Evolutionary conservation across 1,140 invertebrate species (phyloP), one percentile per base, ranked within the genome.

Genomic region (Micrasema longulum): DNA sequence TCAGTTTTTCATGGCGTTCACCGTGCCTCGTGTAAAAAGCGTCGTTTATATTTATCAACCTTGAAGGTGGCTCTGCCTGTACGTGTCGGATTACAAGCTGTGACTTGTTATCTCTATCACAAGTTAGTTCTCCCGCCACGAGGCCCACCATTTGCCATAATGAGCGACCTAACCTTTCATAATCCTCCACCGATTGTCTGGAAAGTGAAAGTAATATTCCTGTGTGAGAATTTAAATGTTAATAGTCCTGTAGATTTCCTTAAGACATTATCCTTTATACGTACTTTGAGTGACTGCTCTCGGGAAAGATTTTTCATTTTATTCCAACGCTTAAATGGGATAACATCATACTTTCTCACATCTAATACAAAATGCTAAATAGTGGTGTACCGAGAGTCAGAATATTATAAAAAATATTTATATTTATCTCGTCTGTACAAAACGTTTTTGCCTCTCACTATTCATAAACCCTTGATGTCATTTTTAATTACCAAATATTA

Each of bases 161-260:
- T 64, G 60, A 64, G 60, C 43, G 47, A 47, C 43, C 41, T 64
- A 45, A 64, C 60, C 60, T 47, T 60, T 45, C 60, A 14, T 64
- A 64, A 64, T 38, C 41, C 60, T 41, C 16, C 60, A 47, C 38
- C 47, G 60, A 64, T 64, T 64, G 60, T 47, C 41, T 64, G 43
- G 22, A 64, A 64, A 64, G 43, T 45, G 31, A 47, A 64, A 64
- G 22, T 64, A 31, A 23, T 12, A 41, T 20, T 47, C 41, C n/a
- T 26, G 43, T 48, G 22, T 47, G 60, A 41, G 22, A 45, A 64
- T 64, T 64, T 64, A 64, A 64, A 64, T 64, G 41, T 64, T 64
- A 45, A 64, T 64, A 45, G 60, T 47, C 60, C 38, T 47, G 18
- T 45, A 60, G 55, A 6, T 55, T 31, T 31, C 26, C 26, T 31